These are phyloP conservation scores for Pseudochromis fuscus DNA, from an alignment of 2,797 vertebrate genomes.

Conservation along the genomic window DNA sequence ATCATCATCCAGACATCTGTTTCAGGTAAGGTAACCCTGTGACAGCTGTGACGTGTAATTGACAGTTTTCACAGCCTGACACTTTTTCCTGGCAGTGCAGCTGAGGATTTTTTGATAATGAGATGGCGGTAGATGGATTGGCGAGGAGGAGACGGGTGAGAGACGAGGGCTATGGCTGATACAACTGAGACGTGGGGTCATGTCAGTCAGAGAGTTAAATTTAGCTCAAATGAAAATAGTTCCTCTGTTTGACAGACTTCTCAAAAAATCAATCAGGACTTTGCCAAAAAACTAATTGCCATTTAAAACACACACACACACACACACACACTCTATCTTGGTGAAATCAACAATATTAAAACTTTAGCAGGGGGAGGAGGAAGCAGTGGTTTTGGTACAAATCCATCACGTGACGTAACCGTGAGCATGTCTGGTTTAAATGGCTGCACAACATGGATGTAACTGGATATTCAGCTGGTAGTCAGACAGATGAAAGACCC, in stretches of 20 bases:
- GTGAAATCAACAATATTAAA: neutral
- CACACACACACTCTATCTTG: neutral
- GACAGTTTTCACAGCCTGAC: conserved; percentile 2
- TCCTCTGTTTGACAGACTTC: neutral
- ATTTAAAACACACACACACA: neutral
- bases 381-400: too few relatives aligned
- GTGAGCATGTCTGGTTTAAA: too few relatives aligned
- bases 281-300: neutral
- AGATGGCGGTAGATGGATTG: conserved; percentile 15
- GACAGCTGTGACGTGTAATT: conserved; percentile 14
- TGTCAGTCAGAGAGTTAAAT: neutral
- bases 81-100: conserved; percentile 2
- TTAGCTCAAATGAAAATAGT: neutral
- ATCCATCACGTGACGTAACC: too few relatives aligned
- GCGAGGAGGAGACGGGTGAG: conserved; percentile 12
- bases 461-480: too few relatives aligned
- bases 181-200: neutral
- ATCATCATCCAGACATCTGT: conserved; percentile 5
- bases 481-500: too few relatives aligned
- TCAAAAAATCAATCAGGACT: neutral
- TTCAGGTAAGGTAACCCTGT: conserved; percentile 8
- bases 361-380: neutral
- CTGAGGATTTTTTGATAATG: conserved; percentile 32
- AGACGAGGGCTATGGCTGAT: neutral
- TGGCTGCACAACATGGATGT: too few relatives aligned